Conservation (phyloP, 2,888 invertebrate genomes). For the Pimpla rufipes region DNA sequence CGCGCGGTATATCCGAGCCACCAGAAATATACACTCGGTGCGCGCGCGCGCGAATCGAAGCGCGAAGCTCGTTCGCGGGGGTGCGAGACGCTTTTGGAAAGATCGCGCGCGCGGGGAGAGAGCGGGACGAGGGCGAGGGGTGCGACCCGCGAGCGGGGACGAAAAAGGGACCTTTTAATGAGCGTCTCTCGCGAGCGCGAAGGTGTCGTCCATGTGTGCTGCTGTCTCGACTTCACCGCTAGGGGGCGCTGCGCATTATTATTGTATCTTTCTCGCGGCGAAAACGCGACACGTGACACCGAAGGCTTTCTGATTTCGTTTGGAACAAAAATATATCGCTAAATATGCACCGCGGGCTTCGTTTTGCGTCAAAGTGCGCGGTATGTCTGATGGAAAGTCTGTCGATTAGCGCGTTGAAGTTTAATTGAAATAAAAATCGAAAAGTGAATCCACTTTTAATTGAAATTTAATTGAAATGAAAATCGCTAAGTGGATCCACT, state of each 20-base stretch:
- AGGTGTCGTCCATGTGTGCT: slow-evolving; percentile 54
- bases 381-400: too few species aligned
- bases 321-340: too few species aligned
- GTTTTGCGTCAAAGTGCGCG: too few species aligned
- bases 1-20: slow-evolving; percentile 53
- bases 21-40: slow-evolving; percentile 73
- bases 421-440: too few species aligned
- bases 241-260: slow-evolving; percentile 34
- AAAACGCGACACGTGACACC: too few species aligned
- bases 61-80: slow-evolving; percentile 35
- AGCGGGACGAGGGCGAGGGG: slow-evolving; percentile 12
- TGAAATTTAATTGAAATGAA: too few species aligned
- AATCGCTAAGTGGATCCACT: too few species aligned
- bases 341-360: too few species aligned
- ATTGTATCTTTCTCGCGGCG: slow-evolving; percentile 33
- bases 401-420: too few species aligned
- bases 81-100: slow-evolving; percentile 52
- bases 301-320: too few species aligned
- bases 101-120: slow-evolving; percentile 20
- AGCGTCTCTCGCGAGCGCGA: slow-evolving; percentile 50
- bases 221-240: not conserved
- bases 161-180: slow-evolving; percentile 49
- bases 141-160: slow-evolving; percentile 14
- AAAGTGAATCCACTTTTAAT: too few species aligned
- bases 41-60: slow-evolving; percentile 71